Evolutionary conservation across 2,113 vertebrate genomes (phyloP).

Genomic region (Dasyornis broadbenti): DNA sequence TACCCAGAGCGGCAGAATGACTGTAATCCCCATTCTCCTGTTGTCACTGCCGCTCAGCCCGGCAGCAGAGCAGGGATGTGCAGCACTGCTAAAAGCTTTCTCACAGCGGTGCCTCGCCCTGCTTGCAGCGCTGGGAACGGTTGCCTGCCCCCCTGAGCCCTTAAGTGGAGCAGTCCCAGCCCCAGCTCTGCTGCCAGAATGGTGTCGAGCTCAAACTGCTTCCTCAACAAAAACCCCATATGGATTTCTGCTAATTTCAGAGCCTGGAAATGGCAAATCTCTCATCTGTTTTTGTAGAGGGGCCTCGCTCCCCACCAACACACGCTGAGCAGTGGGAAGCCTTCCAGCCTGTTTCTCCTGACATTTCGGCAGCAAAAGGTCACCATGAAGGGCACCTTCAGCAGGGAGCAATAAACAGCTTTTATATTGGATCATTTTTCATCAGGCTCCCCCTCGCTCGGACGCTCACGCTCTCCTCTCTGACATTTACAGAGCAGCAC

Average conservation of each 20-base stretch:
- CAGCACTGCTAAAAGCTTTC: background rate
- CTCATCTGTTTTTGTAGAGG: background rate
- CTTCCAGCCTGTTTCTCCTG: slow-evolving; percentile 39
- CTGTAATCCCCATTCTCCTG: background rate
- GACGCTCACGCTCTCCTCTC: background rate
- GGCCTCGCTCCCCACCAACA: background rate
- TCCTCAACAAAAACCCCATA: background rate
- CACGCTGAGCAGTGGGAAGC: background rate
- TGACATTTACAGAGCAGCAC: slow-evolving; percentile 54
- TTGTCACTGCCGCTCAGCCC: background rate
- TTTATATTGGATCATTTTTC: slow-evolving; percentile 55
- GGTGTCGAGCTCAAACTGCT: background rate
- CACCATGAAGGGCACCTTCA: slow-evolving; percentile 33
- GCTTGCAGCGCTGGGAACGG: background rate
- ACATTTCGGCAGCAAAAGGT: slow-evolving; percentile 66
- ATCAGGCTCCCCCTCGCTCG: background rate
- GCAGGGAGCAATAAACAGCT: slow-evolving; percentile 50
- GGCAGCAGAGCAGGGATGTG: background rate
- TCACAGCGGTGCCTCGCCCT: background rate
- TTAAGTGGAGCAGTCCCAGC: background rate
- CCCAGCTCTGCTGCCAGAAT: background rate
- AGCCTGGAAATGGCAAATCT: slow-evolving; percentile 48
- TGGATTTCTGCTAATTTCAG: slow-evolving; percentile 14
- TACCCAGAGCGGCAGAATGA: background rate
- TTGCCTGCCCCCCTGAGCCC: background rate